Percentiles rank a stretch among this genome's conserved stretches.
phyloP scores from a whole-genome alignment of 2,797 vertebrate species.

The Artibeus jamaicensis region DNA sequence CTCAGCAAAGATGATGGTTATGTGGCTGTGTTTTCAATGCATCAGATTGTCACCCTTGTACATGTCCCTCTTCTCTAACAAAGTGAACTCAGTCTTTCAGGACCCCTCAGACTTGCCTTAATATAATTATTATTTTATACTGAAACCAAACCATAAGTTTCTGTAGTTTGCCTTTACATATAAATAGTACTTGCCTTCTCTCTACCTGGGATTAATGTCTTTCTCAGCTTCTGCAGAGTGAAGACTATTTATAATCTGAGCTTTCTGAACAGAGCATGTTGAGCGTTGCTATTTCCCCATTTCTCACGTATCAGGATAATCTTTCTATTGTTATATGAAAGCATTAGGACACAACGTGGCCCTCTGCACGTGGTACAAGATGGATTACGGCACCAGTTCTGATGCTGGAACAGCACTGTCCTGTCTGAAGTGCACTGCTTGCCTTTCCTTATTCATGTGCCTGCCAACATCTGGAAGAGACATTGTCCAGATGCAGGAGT shows the following conservation, averaged over 20 bases:
- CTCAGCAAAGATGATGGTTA: not conserved
- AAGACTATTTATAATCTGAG: not conserved
- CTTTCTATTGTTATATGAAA: not conserved
- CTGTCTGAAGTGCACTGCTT: not conserved
- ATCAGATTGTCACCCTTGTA: not conserved
- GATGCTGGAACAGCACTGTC: not conserved
- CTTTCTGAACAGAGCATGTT: not conserved
- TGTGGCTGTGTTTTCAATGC: not conserved
- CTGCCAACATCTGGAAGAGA: not conserved
- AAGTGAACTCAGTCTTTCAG: not conserved
- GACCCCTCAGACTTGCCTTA: not conserved
- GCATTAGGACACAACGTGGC: not conserved
- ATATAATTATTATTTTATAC: not conserved
- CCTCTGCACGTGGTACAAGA: not conserved
- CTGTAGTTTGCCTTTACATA: not conserved
- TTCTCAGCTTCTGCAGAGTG: not conserved
- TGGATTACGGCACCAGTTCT: not conserved
- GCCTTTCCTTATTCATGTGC: not conserved
- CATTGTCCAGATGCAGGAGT: not conserved
- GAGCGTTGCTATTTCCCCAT: not conserved
- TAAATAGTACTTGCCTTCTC: not conserved
- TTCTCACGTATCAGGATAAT: not conserved
- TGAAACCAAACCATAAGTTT: not conserved
- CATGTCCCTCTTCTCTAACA: not conserved
- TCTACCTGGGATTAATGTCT: not conserved